A percentile compares a stretch with the other conserved stretches of the same genome.
Evolutionary conservation across 2,888 invertebrate species (phyloP).

Genomic region (Crocallis elinguaria): DNA sequence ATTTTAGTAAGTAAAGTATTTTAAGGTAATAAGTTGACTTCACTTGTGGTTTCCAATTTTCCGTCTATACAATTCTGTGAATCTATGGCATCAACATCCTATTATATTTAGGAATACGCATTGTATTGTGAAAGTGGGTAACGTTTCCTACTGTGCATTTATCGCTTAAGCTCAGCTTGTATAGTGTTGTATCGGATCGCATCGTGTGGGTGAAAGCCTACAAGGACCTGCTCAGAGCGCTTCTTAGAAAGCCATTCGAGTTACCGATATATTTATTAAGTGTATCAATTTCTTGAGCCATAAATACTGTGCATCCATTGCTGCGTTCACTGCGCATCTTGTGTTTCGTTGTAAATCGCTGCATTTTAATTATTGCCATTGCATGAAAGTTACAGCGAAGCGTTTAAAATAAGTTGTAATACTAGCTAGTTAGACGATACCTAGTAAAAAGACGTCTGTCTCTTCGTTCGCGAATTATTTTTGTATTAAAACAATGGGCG

Average conservation of each 20-base stretch:
- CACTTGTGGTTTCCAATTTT: too few relatives aligned
- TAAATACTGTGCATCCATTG: conserved; percentile 56
- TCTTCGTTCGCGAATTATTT: conserved; percentile 20
- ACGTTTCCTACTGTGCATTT: too few relatives aligned
- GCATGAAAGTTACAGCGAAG: conserved; percentile 42
- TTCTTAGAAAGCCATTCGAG: conserved; percentile 77
- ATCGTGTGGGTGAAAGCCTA: conserved; percentile 8
- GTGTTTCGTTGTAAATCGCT: conserved; percentile 54
- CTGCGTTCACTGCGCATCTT: conserved; percentile 54
- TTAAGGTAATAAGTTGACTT: too few relatives aligned
- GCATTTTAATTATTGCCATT: conserved; percentile 59
- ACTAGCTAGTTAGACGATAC: conserved; percentile 36
- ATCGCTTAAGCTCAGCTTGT: too few relatives aligned
- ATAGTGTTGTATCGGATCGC: conserved; percentile 7
- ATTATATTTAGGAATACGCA: too few relatives aligned
- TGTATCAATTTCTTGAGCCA: conserved; percentile 71
- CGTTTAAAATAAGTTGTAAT: conserved; percentile 36
- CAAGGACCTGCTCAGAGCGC: conserved; percentile 25
- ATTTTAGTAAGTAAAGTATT: too few relatives aligned
- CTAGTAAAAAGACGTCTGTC: conserved; percentile 34
- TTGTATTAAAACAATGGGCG: conserved; percentile 22
- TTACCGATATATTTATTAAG: conserved; percentile 77
- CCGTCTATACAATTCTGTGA: too few relatives aligned
- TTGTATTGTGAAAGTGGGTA: too few relatives aligned
- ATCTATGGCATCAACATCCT: too few relatives aligned